Evolutionary conservation across 1,140 invertebrate genomes (phyloP), one percentile per base, ranked within the genome.

Genomic region (Chlorops oryzae): DNA sequence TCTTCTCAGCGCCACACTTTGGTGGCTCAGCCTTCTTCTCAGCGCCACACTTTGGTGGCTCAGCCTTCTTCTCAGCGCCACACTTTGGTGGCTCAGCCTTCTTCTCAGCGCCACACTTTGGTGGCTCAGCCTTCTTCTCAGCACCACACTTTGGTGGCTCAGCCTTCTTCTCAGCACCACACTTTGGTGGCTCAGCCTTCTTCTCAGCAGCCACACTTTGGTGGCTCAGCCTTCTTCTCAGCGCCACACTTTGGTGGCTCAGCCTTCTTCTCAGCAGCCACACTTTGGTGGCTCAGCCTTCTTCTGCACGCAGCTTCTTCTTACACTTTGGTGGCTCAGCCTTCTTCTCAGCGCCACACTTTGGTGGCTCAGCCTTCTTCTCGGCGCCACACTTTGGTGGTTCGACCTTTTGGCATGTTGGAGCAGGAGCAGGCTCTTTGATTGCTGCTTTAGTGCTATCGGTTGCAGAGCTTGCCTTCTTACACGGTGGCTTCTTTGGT

Each of bases 131-230:
- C n/a, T n/a, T n/a, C n/a, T n/a, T n/a, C n/a, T n/a, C n/a, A n/a
- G n/a, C n/a, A n/a, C n/a, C n/a, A n/a, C n/a, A n/a, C n/a, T n/a
- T n/a, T n/a, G n/a, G n/a, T n/a, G n/a, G n/a, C n/a, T n/a, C n/a
- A n/a, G n/a, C n/a, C n/a, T n/a, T n/a, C n/a, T n/a, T n/a, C n/a
- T n/a, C n/a, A n/a, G n/a, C n/a, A n/a, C n/a, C n/a, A n/a, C n/a
- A n/a, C n/a, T n/a, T n/a, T n/a, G n/a, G n/a, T n/a, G n/a, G n/a
- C n/a, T n/a, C n/a, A 3, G 18, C 45, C 3, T 50, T 54, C 18
- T 56, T 54, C 15, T 59, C 57, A n/a, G 18, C 57, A 56, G 58
- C n/a, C n/a, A n/a, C n/a, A 54, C 42, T 54, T 54, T 32, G 0
- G 27, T 32, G 10, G n/a, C 49, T 15, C 47, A 47, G 0, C 18